Evolutionary conservation across 2,888 invertebrate species (phyloP).

Genomic region (Corythucha ciliata): DNA sequence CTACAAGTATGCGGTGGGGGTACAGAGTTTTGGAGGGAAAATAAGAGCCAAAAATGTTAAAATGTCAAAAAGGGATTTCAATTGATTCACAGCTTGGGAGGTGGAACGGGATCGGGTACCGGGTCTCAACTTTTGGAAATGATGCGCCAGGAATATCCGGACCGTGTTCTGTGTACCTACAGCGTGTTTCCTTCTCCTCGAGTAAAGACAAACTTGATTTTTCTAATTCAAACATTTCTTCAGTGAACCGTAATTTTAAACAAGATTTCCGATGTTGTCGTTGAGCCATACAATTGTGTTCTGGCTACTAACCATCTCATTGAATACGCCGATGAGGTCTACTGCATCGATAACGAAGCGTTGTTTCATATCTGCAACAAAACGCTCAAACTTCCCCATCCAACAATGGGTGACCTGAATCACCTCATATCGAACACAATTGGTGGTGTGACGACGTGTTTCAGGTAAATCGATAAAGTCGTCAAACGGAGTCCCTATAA

Average conservation of each 20-base stretch:
- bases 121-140: slow-evolving; percentile 21
- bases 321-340: slow-evolving; percentile 48
- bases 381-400: slow-evolving; percentile 46
- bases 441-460: slow-evolving; percentile 44
- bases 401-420: slow-evolving; percentile 52
- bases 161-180: slow-evolving; percentile 25
- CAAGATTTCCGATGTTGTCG: slow-evolving; percentile 51
- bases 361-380: slow-evolving; percentile 47
- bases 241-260: background rate
- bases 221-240: too few species aligned
- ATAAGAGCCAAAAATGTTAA: too few species aligned
- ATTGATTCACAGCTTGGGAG: slow-evolving; percentile 25
- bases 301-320: slow-evolving; percentile 46
- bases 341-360: slow-evolving; percentile 48
- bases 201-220: too few species aligned
- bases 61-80: too few species aligned
- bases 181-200: slow-evolving; percentile 24
- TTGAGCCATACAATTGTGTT: slow-evolving; percentile 49
- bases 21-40: background rate
- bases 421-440: slow-evolving; percentile 44
- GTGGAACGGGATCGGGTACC: slow-evolving; percentile 28
- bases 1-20: slow-evolving; percentile 21
- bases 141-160: slow-evolving; percentile 27
- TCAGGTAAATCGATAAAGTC: too few species aligned
- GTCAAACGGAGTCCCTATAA: too few species aligned